Base-by-base conservation (phyloP, 1,140 invertebrate genomes). In the Yoshiicerus persimilis region DNA sequence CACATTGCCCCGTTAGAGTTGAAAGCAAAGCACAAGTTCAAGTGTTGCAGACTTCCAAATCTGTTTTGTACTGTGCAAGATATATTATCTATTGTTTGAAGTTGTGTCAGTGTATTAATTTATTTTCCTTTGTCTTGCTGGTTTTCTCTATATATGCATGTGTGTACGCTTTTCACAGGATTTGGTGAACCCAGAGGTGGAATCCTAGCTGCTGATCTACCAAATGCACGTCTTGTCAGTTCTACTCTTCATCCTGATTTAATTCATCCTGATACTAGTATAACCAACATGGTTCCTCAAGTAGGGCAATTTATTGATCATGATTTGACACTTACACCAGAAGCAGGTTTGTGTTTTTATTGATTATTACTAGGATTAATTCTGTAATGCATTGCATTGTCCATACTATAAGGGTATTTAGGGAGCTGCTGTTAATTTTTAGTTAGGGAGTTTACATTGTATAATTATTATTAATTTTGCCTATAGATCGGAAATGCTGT, bases 291-390 rank as follows among this genome's bases (percentile, higher is more conserved):
- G 96, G 94, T 90, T 97, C 64, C 97, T 97, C 89, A 96, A 96
- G 87, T 98, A 96, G 97, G 98, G 1, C 98, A 99, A 92, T 99
- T 99, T 93, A 91, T 99, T 13, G 99, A 99, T 92, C 99, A 99
- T 92, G 99, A 99, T 92, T 93, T 99, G 41, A 98, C 97, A 0
- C 93, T 98, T 5, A 97, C 96, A 0, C 96, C 96, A 5, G 89
- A 91, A 88, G 66, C 70, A 36, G 88, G 88, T 90, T 77, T 8
- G 13, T 66, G 27, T 8, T 70, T 66, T 70, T 23, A 30, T 2
- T 30, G 85, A 66, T 88, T n/a, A 2, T 84, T 27, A 36, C 27
- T n/a, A 20, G 47, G 4, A 75, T 11, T 6, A 6, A 39, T 30
- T 23, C 20, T 20, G 25, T 34, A 16, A 2, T 62, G 4, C 25